These are phyloP conservation scores for Phoebastria nigripes DNA, from an alignment of 2,797 vertebrate species.

Conservation along the genomic window DNA sequence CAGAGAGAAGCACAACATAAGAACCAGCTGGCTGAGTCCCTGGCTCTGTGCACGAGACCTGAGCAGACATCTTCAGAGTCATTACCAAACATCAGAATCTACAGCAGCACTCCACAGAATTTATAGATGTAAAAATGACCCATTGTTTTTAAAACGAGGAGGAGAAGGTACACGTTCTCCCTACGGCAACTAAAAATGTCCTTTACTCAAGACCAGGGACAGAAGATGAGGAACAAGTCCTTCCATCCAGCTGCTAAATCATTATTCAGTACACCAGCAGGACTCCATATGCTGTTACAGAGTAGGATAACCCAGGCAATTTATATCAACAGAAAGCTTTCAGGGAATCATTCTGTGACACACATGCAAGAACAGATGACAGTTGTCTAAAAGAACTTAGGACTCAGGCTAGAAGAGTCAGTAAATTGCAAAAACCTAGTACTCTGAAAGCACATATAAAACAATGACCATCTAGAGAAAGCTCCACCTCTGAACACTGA, in stretches of 20 bases:
- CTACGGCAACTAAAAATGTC: background rate
- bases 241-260: slow-evolving; percentile 9
- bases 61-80: background rate
- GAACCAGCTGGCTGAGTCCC: background rate
- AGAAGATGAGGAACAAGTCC: background rate
- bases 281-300: background rate
- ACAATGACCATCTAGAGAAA: background rate
- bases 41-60: too few species aligned
- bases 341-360: background rate
- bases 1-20: background rate
- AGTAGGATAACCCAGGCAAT: background rate
- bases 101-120: background rate
- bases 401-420: background rate
- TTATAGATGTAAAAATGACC: background rate
- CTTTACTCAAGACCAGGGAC: background rate
- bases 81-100: background rate
- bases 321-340: slow-evolving; percentile 6
- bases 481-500: background rate
- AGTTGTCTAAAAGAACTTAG: background rate
- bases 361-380: background rate
- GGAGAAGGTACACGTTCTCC: background rate
- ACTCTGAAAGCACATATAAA: background rate
- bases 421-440: background rate
- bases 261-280: background rate
- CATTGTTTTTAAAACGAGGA: background rate